Evolutionary conservation across 2,113 vertebrate genomes (phyloP), one percentile per base, ranked within the genome.

Genomic region (Rutilus rutilus): DNA sequence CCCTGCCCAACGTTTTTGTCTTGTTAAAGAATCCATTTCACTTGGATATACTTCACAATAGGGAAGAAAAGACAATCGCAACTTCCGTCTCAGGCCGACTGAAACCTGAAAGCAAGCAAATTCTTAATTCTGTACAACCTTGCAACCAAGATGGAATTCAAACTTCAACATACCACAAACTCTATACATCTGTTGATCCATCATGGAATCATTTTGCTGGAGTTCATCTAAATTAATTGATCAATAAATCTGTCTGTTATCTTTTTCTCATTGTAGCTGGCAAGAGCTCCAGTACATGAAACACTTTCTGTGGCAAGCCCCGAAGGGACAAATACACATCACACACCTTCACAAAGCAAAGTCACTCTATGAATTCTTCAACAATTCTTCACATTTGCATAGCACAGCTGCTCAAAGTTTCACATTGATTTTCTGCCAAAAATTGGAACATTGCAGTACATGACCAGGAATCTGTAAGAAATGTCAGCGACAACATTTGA

Each of bases 401-500:
- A 21, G 27, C 50, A 33, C 25, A 78, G 27, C 75, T 78, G 50
- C 75, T 78, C 75, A 54, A 54, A 78, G 50, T 57, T 78, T 57
- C 50, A 33, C 47, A 57, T 74, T 74, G 71, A 47, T 74, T 74
- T 74, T 74, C 39, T 54, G 50, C 75, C 45, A 19, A 78, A 57
- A 75, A 54, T 57, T 33, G 15, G 47, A 17, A 14, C 19, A 27
- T 52, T 77, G 75, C 21, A 54, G 47, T 54, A 33, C 75, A 77
- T 33, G 75, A 33, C 47, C 25, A 77, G 14, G 15, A 77, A 33
- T 77, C 75, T 54, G 25, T 77, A 54, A 77, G 27, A 27, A 54
- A 54, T 54, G 50, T 33, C 75, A 77, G 75, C 10, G 27, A 77
- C 47, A 74, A 74, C 23, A 74, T 74, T 74, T 74, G 71, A 74